Evolutionary conservation across 1,140 invertebrate species (phyloP).

Genomic region (Ptiloglossa arizonensis): DNA sequence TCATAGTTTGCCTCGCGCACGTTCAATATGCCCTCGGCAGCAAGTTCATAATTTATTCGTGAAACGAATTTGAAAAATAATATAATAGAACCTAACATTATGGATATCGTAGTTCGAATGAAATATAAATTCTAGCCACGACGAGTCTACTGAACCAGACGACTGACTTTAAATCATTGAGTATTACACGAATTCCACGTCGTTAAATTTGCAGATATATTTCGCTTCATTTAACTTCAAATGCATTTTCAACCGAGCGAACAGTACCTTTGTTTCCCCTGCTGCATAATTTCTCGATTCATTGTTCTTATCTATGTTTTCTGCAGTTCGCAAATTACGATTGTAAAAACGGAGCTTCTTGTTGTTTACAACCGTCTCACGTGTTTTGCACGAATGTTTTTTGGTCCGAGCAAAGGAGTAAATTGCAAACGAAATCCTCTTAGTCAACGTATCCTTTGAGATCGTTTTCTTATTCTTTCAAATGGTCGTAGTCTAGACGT

Average conservation of each 20-base stretch:
- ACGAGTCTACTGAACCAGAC: not conserved
- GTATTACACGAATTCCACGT: not conserved
- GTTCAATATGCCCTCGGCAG: not conserved
- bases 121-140: not conserved
- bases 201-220: not conserved
- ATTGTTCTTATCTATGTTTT: slow-evolving; percentile 2
- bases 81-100: not conserved
- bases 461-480: no score
- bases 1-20: not conserved
- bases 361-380: not conserved
- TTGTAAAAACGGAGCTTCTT: not conserved
- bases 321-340: slow-evolving; percentile 2
- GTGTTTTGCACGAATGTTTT: not conserved
- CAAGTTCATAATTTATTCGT: not conserved
- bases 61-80: not conserved
- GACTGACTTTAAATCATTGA: not conserved
- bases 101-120: not conserved
- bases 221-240: not conserved
- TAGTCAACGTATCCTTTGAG: no score
- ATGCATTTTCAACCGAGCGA: no score
- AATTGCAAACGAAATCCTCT: no score
- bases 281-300: not conserved
- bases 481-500: no score
- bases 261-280: not conserved
- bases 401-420: no score